These are phyloP conservation scores for Xiphorhynchus elegans DNA, from an alignment of 2,113 vertebrate species.

Conservation along the genomic window DNA sequence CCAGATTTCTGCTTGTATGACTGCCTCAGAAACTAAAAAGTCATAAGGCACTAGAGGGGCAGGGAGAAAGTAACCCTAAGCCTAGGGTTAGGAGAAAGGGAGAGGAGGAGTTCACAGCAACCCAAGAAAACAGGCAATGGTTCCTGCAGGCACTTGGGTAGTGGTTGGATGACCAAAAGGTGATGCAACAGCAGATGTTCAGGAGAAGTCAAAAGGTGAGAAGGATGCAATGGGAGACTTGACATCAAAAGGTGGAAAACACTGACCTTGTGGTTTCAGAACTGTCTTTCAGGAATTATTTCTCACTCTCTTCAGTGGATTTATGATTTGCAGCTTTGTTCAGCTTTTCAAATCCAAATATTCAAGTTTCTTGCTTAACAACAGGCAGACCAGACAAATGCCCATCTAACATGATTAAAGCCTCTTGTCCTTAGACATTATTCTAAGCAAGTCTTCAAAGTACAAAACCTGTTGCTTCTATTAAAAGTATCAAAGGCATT, in stretches of 20 bases:
- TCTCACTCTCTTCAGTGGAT: not conserved
- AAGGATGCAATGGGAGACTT: not conserved
- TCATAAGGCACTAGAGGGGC: not conserved
- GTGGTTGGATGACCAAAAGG: not conserved
- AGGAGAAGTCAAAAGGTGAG: not conserved
- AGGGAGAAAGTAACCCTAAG: not conserved
- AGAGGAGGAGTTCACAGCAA: not conserved
- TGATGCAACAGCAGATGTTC: not conserved
- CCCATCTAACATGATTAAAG: not conserved
- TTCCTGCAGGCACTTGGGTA: not conserved
- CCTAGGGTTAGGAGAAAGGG: not conserved
- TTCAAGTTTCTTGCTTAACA: not conserved
- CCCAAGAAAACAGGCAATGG: not conserved
- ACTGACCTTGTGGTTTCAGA: not conserved
- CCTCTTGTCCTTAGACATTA: not conserved
- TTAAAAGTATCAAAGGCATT: not conserved
- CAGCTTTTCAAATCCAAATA: not conserved
- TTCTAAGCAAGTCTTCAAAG: not conserved
- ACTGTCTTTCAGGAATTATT: not conserved
- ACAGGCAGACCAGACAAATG: not conserved
- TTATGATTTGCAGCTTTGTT: not conserved
- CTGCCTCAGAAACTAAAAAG: not conserved
- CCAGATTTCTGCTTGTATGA: not conserved
- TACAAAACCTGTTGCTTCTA: not conserved
- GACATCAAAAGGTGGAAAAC: not conserved